Base-by-base conservation (phyloP, 2,113 vertebrate species). In the Hippoglossus stenolepis region DNA sequence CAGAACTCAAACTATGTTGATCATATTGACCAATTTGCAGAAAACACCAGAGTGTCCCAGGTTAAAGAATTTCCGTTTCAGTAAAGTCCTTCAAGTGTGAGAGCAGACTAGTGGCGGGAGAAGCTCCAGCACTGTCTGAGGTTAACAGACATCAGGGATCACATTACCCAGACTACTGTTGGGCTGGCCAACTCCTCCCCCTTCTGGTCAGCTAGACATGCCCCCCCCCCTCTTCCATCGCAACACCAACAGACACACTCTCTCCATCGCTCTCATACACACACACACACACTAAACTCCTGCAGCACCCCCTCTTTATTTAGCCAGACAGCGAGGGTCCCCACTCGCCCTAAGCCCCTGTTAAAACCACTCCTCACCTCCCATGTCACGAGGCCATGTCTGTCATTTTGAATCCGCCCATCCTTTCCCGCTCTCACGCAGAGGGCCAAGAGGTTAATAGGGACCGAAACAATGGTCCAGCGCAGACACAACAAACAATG, bases 361-460 rank as follows among this genome's bases (percentile, higher is more conserved):
- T 85, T 90, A 75, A 78, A 92, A 84, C 86, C 87, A 89, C 90
- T 88, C 86, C 88, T 89, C 87, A 89, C 91, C 92, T 92, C 91
- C 93, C 90, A 90, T 94, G 90, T 93, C 90, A 93, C 90, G 77
- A 82, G 90, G 94, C 90, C 91, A 91, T 90, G 94, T 94, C 95
- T 95, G 93, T 92, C 89, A 91, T 90, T 91, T 92, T 91, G 77
- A 93, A 92, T 91, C 88, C 85, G 13, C 85, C 85, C 86, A 80
- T 87, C 89, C 86, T 86, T 89, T 90, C 89, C 90, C 88, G 80
- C 92, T 91, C 90, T 90, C 62, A 66, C 90, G 69, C 87, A 40
- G 86, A 26, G 84, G 92, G 93, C 90, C 94, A 90, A 94, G 89
- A 93, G 95, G 95, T 96, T 95, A 96, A 94, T 92, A 94, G 92